Base-by-base conservation (phyloP, 1,140 invertebrate species). In the Meloidogyne hapla region DNA sequence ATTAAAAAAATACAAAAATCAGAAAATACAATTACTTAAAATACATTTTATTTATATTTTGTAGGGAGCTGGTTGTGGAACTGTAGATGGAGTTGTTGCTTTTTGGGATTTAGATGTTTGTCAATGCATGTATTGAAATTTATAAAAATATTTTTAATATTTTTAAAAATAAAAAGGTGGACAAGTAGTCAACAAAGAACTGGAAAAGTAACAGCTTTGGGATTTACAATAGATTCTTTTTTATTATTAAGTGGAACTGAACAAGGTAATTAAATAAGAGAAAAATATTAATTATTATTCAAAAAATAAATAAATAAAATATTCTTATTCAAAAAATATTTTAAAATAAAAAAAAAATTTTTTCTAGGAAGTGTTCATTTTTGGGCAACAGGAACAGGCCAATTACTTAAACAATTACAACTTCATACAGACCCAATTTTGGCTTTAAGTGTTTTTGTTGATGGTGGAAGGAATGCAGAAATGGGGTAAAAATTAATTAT, bases 31-130 rank as follows among this genome's bases (percentile, higher is more conserved):
- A 38, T 38, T 38, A 42, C 1, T 42, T 42, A 48, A 5, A 18
- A 48, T 48, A 5, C 15, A n/a, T 56, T 21, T 56, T 5, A n/a
- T n/a, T 56, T 48, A 48, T 48, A 62, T n/a, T 71, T 71, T 26
- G n/a, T 28, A 63, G 61, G 74, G 73, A 45, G 82, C 81, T 38
- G 82, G 81, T 4, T 82, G 81, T 66, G 81, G 81, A 12, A 82
- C 81, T 10, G 70, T 48, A 10, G 81, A 84, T 63, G 81, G 81
- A 45, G 75, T 82, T 40, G 38, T 82, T 18, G 81, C 81, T 45
- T 81, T 82, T 66, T 82, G 81, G 81, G 81, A 82, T 63, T 71
- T 82, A 28, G 81, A 82, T 48, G 75, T 74, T 26, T 82, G 81
- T 62, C 79, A 80, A 66, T 82, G 81, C 69, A 64, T 84, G 28